Conservation (phyloP, 2,797 vertebrate genomes). For the Enoplosus armatus region DNA sequence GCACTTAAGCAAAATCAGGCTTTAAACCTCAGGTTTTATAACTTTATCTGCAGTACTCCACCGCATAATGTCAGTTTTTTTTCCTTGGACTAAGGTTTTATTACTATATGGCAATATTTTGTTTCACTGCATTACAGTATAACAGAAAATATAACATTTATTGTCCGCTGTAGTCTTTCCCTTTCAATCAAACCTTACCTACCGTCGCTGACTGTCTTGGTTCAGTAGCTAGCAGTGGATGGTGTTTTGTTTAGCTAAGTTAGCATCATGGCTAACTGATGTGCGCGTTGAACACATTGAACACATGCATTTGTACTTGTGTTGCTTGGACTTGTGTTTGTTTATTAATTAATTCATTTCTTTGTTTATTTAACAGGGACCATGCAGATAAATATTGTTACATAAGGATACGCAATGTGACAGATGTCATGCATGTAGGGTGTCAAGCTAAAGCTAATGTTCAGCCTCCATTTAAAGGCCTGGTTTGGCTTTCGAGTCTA, state of each 20-base stretch:
- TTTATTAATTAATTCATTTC: too few relatives aligned
- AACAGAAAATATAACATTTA: conserved; percentile 4
- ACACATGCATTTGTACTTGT: neutral
- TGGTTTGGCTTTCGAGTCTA: neutral
- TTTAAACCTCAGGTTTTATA: conserved; percentile 19
- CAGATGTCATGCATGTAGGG: neutral
- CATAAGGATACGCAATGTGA: neutral
- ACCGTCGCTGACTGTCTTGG: accelerated
- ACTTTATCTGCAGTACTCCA: conserved; percentile 17
- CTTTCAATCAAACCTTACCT: neutral
- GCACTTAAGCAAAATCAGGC: conserved; percentile 31
- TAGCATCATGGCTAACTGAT: neutral
- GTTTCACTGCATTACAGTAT: neutral
- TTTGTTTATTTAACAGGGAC: too few relatives aligned
- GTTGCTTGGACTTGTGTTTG: too few relatives aligned
- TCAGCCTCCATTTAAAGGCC: too few relatives aligned
- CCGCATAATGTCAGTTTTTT: conserved; percentile 5
- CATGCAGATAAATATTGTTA: too few relatives aligned
- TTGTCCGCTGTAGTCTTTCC: neutral
- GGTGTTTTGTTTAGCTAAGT: too few relatives aligned
- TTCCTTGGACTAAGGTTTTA: neutral
- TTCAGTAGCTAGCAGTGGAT: neutral
- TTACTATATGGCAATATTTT: neutral
- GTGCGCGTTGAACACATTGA: too few relatives aligned
- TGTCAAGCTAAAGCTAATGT: neutral